These are phyloP conservation scores for Melieria crassipennis DNA, from an alignment of 2,888 invertebrate genomes.

Conservation along the genomic window DNA sequence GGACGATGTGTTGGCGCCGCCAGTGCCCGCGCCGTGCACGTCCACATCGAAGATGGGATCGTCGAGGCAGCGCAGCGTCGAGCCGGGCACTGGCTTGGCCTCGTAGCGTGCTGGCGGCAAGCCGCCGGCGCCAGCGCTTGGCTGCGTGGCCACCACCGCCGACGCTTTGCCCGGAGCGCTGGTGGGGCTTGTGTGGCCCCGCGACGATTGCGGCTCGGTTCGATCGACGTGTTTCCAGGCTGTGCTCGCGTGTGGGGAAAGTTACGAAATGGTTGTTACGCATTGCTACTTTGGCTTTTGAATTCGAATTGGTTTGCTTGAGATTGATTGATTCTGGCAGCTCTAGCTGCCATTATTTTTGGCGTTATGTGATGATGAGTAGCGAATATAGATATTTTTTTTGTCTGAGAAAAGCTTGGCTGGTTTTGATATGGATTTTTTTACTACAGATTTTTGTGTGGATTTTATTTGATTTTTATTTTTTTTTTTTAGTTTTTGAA, in stretches of 20 bases:
- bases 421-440: slow-evolving; percentile 41
- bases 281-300: slow-evolving; percentile 34
- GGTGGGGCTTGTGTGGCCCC: slow-evolving; percentile 52
- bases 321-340: slow-evolving; percentile 3
- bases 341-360: slow-evolving; percentile 39
- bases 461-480: slow-evolving; percentile 43
- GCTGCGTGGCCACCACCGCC: slow-evolving; percentile 49
- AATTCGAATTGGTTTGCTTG: slow-evolving; percentile 9
- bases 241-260: slow-evolving; percentile 50
- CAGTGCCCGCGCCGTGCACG: slow-evolving; percentile 30
- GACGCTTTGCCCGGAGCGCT: slow-evolving; percentile 43
- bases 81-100: slow-evolving; percentile 66
- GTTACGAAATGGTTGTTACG: slow-evolving; percentile 52
- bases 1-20: slow-evolving; percentile 46
- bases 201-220: slow-evolving; percentile 40
- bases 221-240: slow-evolving; percentile 54
- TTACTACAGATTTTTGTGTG: slow-evolving; percentile 37
- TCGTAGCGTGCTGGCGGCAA: slow-evolving; percentile 40
- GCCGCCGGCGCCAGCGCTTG: slow-evolving; percentile 44
- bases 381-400: slow-evolving; percentile 51
- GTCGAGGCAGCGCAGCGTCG: slow-evolving; percentile 68
- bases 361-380: slow-evolving; percentile 50
- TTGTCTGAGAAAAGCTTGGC: slow-evolving; percentile 39
- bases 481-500: slow-evolving; percentile 37
- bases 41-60: slow-evolving; percentile 68